Percentiles rank a stretch among this genome's conserved stretches.
Evolutionary conservation across 92 coral and sea anemone genomes (phyloP).

Genomic region (Porites divaricata): DNA sequence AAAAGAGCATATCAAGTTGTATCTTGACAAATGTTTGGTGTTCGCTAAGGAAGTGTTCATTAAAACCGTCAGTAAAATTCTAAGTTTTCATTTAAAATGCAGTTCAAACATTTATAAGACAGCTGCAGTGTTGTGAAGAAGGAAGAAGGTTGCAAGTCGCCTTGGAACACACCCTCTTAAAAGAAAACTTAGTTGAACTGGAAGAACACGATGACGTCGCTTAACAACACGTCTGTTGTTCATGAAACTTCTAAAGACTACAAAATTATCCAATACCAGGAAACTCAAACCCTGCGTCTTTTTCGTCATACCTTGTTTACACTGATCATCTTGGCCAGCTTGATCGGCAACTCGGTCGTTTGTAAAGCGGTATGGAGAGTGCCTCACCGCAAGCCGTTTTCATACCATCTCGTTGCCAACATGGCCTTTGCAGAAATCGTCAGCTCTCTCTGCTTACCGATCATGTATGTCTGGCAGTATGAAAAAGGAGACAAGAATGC

Average conservation of each 20-base stretch:
- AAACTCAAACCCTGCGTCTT: slow-evolving; percentile 14
- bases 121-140: too few species aligned
- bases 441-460: slow-evolving; percentile 42
- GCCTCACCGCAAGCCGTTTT: slow-evolving; percentile 55
- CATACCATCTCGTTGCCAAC: slow-evolving; percentile 63
- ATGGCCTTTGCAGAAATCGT: slow-evolving; percentile 67
- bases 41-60: too few species aligned
- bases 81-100: too few species aligned
- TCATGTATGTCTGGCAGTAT: slow-evolving; percentile 10
- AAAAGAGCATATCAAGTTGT: too few species aligned
- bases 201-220: background rate
- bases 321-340: slow-evolving; percentile 40
- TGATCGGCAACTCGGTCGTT: slow-evolving; percentile 60
- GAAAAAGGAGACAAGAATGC: background rate
- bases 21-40: too few species aligned
- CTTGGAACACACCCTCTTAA: background rate
- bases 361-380: slow-evolving; percentile 40
- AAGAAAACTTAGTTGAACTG: background rate
- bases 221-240: background rate
- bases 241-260: background rate
- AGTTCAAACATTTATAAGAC: too few species aligned
- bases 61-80: too few species aligned
- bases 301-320: slow-evolving; percentile 54
- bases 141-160: too few species aligned
- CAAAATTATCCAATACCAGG: slow-evolving; percentile 13